Base-by-base conservation (phyloP, 2,888 invertebrate genomes). In the Machimus atricapillus region DNA sequence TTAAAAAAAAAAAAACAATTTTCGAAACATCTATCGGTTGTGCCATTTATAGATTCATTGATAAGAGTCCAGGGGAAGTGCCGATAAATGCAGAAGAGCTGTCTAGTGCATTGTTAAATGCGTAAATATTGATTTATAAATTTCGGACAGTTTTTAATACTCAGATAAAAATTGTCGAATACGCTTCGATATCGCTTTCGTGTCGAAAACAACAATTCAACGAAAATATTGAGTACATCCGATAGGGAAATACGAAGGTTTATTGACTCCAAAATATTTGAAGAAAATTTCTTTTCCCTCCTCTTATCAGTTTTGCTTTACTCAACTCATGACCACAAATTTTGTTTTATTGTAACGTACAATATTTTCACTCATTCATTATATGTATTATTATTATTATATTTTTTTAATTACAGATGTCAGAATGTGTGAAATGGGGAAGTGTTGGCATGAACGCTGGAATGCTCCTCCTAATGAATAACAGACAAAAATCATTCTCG, bases 401-500 rank as follows among this genome's bases (percentile, higher is more conserved):
- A 7, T 23, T n/a, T 19, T 58, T 3, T 58, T 16, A 93, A 93
- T 94, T 94, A 77, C 93, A 95, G 95, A 94, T 95, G 93, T 95
- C 95, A 92, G 95, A 95, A 93, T 95, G 95, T 91, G 93, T 95
- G 89, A 95, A 95, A 93, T 95, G 95, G 95, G 95, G 95, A 90
- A 95, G 94, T 92, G 94, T 95, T 90, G 95, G 95, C 91, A 94
- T 95, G 94, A 95, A 94, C 91, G 95, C 95, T 92, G 95, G 95
- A 90, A 94, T 95, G 89, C 93, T 95, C 92, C 93, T 95, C 89
- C 93, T 95, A 90, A 94, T 93, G 92, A 94, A 94, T 91, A 93
- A 93, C 91, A 91, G 91, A 90, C 91, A 91, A 90, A 92, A 90
- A 89, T 89, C 90, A 87, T 89, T 90, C 87, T 90, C 91, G 81